Evolutionary conservation across 2,888 invertebrate species (phyloP), one percentile per base, ranked within the genome.

Genomic region (Sipha maydis): DNA sequence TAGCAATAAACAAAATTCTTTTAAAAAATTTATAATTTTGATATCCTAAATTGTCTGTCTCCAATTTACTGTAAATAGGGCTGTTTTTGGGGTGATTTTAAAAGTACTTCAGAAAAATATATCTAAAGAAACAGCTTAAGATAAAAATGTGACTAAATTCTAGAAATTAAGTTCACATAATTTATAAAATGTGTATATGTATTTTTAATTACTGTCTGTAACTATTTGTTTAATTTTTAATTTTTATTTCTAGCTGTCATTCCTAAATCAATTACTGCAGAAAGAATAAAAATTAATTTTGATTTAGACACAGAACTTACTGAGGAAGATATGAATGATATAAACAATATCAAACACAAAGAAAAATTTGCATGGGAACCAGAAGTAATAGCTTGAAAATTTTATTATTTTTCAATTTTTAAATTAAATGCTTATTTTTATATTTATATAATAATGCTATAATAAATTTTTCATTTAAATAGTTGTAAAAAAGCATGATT

Each of bases 331-430:
- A 93, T 95, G 93, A 91, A 91, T 82, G 90, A 90, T 41, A 91
- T 94, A 85, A 92, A 92, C 89, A 92, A 91, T 89, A 91, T 94
- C 34, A 91, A 91, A 28, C 91, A 91, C 14, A 91, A 91, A 73
- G 91, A 92, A 67, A 94, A 93, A 91, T 94, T 93, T 91, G 93
- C 94, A 82, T 94, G 94, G 94, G 93, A 94, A 91, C 94, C 94
- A 7, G 92, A 92, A 88, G 38, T 67, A 0, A 61, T 85, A 25
- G 85, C 41, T 5, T 85, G 14, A 84, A 38, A 11, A 3, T 69
- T 8, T 69, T 69, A 11, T 28, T 67, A n/a, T 69, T n/a, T 69
- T 69, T 11, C 7, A 69, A 9, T 21, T 61, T 21, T 25, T 21
- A 21, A 25, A 7, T 25, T 61, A 3, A 25, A 25, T 61, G 14